A percentile compares a stretch with the other conserved stretches of the same genome.
phyloP scores from a whole-genome alignment of 2,797 vertebrate genomes.

The Pantherophis vulpinus region DNA sequence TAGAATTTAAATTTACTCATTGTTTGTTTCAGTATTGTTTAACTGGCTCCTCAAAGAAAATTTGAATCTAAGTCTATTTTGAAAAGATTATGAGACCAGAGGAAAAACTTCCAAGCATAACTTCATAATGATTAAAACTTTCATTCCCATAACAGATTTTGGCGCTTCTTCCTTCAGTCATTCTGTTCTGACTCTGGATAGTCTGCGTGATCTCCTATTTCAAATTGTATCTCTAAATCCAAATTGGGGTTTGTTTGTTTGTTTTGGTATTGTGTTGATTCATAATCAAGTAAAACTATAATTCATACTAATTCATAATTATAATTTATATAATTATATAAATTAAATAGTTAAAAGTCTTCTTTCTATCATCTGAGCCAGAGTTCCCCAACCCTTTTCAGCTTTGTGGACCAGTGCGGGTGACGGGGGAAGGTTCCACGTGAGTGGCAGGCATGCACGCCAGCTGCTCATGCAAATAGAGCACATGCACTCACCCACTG shows the following conservation, averaged over 20 bases:
- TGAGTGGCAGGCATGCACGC: too few relatives aligned
- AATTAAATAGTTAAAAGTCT: not conserved
- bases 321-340: too few relatives aligned
- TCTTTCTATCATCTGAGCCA: not conserved
- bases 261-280: not conserved
- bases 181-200: not conserved
- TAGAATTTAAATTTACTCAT: not conserved
- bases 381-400: not conserved
- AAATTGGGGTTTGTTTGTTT: not conserved
- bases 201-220: not conserved
- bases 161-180: not conserved
- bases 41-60: not conserved
- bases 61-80: not conserved
- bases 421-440: accelerated
- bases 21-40: not conserved
- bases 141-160: not conserved
- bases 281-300: not conserved
- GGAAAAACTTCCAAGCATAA: not conserved
- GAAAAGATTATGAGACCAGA: not conserved
- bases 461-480: not conserved
- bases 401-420: not conserved
- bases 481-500: not conserved
- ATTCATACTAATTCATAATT: too few relatives aligned
- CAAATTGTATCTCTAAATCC: not conserved
- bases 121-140: not conserved